Base-by-base conservation (phyloP, 2,888 invertebrate genomes). In the Pyrgus malvae region DNA sequence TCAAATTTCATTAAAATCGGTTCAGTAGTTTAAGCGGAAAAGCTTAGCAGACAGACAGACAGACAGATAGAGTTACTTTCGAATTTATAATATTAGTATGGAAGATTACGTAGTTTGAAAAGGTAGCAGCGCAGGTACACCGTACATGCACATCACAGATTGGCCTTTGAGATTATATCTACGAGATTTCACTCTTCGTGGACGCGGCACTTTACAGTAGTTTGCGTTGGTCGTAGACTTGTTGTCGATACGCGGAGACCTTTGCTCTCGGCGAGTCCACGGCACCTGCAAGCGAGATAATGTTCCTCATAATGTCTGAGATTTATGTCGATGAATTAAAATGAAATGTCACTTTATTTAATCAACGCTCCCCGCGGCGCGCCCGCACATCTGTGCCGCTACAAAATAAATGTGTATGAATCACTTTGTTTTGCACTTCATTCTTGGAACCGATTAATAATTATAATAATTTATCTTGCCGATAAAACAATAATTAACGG, bases 301-400 rank as follows among this genome's bases (percentile, higher is more conserved):
- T 78, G 69, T 66, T 71, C 63, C 74, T 82, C 80, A 70, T 82
- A 79, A 85, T 75, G 68, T 80, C 60, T 69, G 65, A 79, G 81
- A 86, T 87, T 86, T 84, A 86, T 78, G 72, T 68, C 73, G 62
- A 68, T 76, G 75, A 82, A 82, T 85, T 79, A 80, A 83, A 81
- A 83, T 82, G 74, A 89, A 86, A 86, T 89, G 84, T 85, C 86
- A 83, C 80, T 83, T 84, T 80, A 85, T 85, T 76, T 79, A 86
- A 87, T 84, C 73, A 86, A 72, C 70, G 65, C 74, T 68, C 80
- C 85, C 83, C 81, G 81, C 74, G 64, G 85, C 59, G 80, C 70
- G 63, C 57, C 63, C 72, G 67, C 71, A 70, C 81, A 82, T 78
- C 76, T 78, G 79, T 70, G 70, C 60, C 65, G 59, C 69, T 66